Evolutionary conservation across 2,797 vertebrate genomes (phyloP).

Genomic region (Syngnathus rostellatus): DNA sequence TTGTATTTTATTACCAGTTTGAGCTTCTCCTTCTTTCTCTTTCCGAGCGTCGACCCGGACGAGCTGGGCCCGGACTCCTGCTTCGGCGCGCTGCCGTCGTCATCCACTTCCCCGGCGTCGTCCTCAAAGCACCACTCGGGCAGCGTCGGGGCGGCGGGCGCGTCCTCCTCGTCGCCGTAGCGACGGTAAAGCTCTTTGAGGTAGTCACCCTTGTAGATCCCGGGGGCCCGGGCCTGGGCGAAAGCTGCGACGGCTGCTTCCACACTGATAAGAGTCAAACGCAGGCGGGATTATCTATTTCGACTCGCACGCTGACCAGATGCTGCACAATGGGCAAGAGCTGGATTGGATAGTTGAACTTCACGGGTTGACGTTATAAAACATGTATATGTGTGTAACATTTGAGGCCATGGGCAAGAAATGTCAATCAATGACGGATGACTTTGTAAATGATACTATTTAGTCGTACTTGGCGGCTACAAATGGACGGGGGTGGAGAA

Average conservation of each 20-base stretch:
- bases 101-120: conserved; percentile 73
- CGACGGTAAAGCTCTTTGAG: conserved; percentile 95
- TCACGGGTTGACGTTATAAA: background rate
- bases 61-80: conserved; percentile 88
- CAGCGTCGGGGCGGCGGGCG: conserved; percentile 80
- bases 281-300: conserved; percentile 8
- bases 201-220: conserved; percentile 98
- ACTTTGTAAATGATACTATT: background rate
- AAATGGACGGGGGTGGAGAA: background rate
- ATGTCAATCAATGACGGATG: background rate
- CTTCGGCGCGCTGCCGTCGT: conserved; percentile 74
- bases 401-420: background rate
- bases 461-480: background rate
- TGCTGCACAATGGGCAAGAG: background rate
- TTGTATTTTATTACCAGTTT: conserved; percentile 76
- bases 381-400: background rate
- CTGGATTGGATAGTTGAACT: background rate
- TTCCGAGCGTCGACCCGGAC: conserved; percentile 77
- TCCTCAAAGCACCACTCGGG: conserved; percentile 97
- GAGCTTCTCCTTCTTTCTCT: conserved; percentile 88
- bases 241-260: conserved; percentile 93
- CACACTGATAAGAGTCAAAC: conserved; percentile 64
- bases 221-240: conserved; percentile 84
- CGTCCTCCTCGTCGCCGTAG: conserved; percentile 87
- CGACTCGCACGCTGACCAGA: background rate